These are phyloP conservation scores for Urocitellus parryii DNA, from an alignment of 2,113 vertebrate species.

Conservation along the genomic window DNA sequence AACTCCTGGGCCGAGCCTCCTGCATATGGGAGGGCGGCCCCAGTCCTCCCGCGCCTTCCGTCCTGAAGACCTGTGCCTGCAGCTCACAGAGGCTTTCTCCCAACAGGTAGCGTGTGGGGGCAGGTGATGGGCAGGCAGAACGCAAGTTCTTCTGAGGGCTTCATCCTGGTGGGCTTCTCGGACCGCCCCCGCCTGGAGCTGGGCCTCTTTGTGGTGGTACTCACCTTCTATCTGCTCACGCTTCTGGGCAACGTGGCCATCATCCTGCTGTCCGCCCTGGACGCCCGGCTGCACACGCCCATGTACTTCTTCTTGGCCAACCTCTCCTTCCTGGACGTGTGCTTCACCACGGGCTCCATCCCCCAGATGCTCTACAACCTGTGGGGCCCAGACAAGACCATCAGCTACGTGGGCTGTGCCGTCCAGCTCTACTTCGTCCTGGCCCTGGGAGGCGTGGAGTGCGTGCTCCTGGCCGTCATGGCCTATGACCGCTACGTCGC, in stretches of 20 bases:
- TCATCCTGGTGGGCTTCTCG: constrained; percentile 79
- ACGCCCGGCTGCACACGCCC: constrained; percentile 72
- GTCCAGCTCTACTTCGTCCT: constrained; percentile 77
- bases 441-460: constrained; percentile 77
- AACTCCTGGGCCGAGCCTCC: not conserved
- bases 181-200: constrained; percentile 73
- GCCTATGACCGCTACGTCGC: constrained; percentile 65
- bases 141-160: constrained; percentile 54
- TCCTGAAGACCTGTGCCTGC: not conserved
- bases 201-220: constrained; percentile 67
- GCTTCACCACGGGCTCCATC: constrained; percentile 73
- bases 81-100: not conserved
- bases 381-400: constrained; percentile 74
- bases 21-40: not conserved
- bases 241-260: constrained; percentile 77
- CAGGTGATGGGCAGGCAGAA: constrained; percentile 60
- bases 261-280: constrained; percentile 58
- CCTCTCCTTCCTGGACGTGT: constrained; percentile 77
- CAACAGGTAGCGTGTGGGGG: not conserved
- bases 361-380: constrained; percentile 80
- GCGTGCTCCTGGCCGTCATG: constrained; percentile 79
- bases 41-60: not conserved
- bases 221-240: constrained; percentile 75
- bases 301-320: constrained; percentile 81
- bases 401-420: constrained; percentile 74